A percentile compares a stretch with the other conserved stretches of the same genome.
These are phyloP conservation scores for Tetramorium parvispinum DNA, from an alignment of 1,140 invertebrate species.

Conservation along the genomic window DNA sequence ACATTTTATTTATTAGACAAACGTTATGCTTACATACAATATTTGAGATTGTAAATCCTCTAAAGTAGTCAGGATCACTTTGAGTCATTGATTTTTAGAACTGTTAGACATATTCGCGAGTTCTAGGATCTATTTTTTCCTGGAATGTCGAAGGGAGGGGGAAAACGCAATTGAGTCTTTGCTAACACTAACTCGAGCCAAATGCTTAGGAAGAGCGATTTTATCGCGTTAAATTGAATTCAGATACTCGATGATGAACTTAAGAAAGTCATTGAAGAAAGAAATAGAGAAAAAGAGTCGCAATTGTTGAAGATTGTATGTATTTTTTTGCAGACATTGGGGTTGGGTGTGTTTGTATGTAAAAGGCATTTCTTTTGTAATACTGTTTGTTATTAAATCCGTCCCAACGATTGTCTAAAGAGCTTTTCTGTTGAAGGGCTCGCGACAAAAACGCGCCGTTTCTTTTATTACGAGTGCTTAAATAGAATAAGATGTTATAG, in stretches of 20 bases:
- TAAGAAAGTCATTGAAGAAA: conserved; percentile 30
- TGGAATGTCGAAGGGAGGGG: conserved; percentile 20
- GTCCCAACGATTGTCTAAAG: conserved; percentile 55
- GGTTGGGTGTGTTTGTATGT: conserved; percentile 69
- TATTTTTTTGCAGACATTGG: conserved; percentile 45
- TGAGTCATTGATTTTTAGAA: conserved; percentile 19
- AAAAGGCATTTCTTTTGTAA: conserved; percentile 65
- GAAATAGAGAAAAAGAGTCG: conserved; percentile 5
- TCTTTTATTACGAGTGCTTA: conserved; percentile 58
- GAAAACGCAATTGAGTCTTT: conserved; percentile 10
- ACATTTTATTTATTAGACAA: not conserved
- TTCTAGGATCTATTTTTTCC: conserved; percentile 11
- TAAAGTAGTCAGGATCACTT: not conserved
- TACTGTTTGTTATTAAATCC: conserved; percentile 75
- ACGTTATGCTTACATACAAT: not conserved
- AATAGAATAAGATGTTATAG: conserved; percentile 61
- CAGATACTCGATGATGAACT: conserved; percentile 65
- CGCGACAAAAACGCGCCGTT: conserved; percentile 24
- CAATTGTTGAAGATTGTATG: conserved; percentile 29
- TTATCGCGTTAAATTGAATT: conserved; percentile 81
- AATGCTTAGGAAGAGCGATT: conserved; percentile 77
- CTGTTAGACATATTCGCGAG: conserved; percentile 26
- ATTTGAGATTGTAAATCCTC: not conserved
- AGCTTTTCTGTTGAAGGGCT: conserved; percentile 42
- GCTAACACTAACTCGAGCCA: conserved; percentile 67